Base-by-base conservation (phyloP, 92 coral and sea anemone genomes). In the Palythoa caribaeorum region DNA sequence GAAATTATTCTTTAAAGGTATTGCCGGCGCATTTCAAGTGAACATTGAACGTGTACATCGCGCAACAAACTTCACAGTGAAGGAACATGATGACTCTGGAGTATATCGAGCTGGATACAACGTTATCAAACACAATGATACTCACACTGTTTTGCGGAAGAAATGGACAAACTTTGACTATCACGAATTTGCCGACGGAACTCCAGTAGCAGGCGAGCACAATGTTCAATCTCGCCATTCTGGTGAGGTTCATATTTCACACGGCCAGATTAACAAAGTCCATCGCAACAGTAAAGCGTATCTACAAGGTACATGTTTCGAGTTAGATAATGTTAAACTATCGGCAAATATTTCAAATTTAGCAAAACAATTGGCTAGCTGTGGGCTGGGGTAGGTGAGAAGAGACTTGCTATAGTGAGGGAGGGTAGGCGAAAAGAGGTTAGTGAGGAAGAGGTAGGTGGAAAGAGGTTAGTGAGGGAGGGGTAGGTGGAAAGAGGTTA, bases 31-130 rank as follows among this genome's bases (percentile, higher is more conserved):
- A 21, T 95, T 95, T 54, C 98, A 95, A 86, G 92, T 95, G 40
- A 90, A 93, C 79, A 86, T 93, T 21, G 88, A 91, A 70, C 70
- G 80, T 2, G 87, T 37, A 15, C 87, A 73, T 36, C 70, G 37
- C 60, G 55, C 84, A 66, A 88, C 77, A 71, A 68, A 63, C 20
- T 91, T 83, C 75, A 84, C 84, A 53, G 92, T 92, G 2, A 77
- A 85, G 72, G 99, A 97, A 65, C 95, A 95, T 53, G 99, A 97
- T 80, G 98, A 95, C 62, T 97, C 99, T 0, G 99, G 99, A 3
- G 77, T 91, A 16, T 96, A 95, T 92, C 85, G 79, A 70, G 59
- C 99, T 8, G 84, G 77, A 10, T 97, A 97, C 88, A 88, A 71
- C 38, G 95, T 93, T 4, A 86, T 90, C 12, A 87, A 84, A 38